Percentiles rank a stretch among this genome's conserved stretches.
These are phyloP conservation scores for Balaeniceps rex DNA, from an alignment of 2,113 vertebrate genomes.

Conservation along the genomic window DNA sequence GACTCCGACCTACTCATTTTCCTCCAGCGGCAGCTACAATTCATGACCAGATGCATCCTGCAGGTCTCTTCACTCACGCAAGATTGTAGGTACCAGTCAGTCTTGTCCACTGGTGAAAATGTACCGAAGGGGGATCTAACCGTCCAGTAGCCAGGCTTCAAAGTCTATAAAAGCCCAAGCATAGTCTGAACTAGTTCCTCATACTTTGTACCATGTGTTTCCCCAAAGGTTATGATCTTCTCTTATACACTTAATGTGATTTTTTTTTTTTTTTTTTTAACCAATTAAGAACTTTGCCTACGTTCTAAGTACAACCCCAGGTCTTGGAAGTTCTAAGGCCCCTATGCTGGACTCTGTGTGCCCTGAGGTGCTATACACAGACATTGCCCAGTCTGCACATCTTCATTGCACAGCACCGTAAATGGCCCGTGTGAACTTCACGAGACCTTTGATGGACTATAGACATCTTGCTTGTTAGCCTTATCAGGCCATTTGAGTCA, in stretches of 20 bases:
- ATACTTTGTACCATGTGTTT: neutral
- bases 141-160: neutral
- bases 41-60: neutral
- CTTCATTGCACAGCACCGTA: rapidly evolving
- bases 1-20: neutral
- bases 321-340: neutral
- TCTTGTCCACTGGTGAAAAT: neutral
- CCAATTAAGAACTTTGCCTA: neutral
- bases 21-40: neutral
- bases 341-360: neutral
- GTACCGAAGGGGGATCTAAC: neutral
- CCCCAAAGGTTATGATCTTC: neutral
- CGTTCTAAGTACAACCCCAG: neutral
- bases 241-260: neutral
- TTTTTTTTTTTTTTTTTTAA: neutral
- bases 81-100: neutral
- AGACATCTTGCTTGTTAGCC: neutral
- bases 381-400: neutral
- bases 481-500: neutral
- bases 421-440: rapidly evolving
- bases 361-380: neutral
- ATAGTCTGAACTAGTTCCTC: neutral
- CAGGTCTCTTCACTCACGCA: neutral
- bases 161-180: neutral
- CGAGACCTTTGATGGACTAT: neutral